Evolutionary conservation across 2,888 invertebrate genomes (phyloP).

Genomic region (Scelioninae gen. 2): DNA sequence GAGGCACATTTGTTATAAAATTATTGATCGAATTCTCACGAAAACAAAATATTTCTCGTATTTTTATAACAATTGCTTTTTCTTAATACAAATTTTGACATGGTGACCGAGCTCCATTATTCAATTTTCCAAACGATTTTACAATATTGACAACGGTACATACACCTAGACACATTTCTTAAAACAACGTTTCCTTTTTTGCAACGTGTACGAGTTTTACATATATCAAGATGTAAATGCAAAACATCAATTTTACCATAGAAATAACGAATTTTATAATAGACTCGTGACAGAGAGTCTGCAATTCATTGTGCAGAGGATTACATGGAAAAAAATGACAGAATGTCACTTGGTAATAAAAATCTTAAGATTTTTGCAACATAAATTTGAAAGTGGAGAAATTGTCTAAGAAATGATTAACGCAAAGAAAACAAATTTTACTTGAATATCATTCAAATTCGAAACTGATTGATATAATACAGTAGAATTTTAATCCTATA

Average conservation of each 20-base stretch:
- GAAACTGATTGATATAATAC: no score
- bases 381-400: no score
- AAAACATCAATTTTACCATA: not conserved
- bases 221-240: not conserved
- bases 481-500: no score
- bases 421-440: no score
- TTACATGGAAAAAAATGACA: no score
- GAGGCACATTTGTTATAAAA: conserved; percentile 21
- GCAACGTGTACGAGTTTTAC: not conserved
- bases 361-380: no score
- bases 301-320: no score
- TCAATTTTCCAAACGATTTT: conserved; percentile 24
- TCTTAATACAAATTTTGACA: conserved; percentile 21
- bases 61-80: conserved; percentile 44
- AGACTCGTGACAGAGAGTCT: no score
- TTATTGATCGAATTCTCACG: conserved; percentile 16
- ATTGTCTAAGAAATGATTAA: no score
- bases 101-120: conserved; percentile 2
- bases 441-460: no score
- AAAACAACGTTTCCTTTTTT: not conserved
- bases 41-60: conserved; percentile 30
- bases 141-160: not conserved
- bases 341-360: no score
- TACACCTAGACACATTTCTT: not conserved
- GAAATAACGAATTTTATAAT: no score